Evolutionary conservation across 2,888 invertebrate species (phyloP), one percentile per base, ranked within the genome.

Genomic region (Melieria crassipennis): DNA sequence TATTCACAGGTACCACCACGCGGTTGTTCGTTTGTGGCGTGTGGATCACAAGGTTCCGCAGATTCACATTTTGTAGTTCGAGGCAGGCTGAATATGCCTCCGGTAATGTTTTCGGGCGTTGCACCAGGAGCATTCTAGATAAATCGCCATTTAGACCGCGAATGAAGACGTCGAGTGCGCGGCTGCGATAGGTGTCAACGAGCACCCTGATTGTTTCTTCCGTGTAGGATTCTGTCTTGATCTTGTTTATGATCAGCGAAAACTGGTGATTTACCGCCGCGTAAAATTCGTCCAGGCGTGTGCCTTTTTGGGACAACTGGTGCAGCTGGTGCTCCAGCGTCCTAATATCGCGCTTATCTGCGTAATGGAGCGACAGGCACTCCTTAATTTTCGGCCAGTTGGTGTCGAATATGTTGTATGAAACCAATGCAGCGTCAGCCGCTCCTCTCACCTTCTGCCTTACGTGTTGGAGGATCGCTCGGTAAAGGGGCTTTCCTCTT

Each of bases 181-280:
- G 42, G 45, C 11, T 61, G 30, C 60, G 30, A 11, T 61, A 61
- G 4, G 43, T 61, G 11, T 61, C 60, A 43, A 61, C n/a, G 6
- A 61, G n/a, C 7, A 61, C 60, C 43, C 43, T 61, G 5, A 43
- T 61, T 42, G 60, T 61, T 61, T 61, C 60, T 57, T 57, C 57
- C 4, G 57, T 50, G 48, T 73, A 73, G 3, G 64, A 50, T 47
- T 76, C 75, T 0, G 76, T 75, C 60, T 76, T 72, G 3, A 76
- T 48, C 57, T 76, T 78, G n/a, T 75, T 77, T 0, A 78, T 69
- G 6, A 77, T 75, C 4, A 75, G 46, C 0, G 75, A 77, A 10
- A 77, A 69, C 56, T 77, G 75, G 7, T 75, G 72, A n/a, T 75
- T 77, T 5, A 76, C 61, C 0, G 75, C 72, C 50, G 50, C 50